Percentiles rank a stretch among this genome's conserved stretches.
These are phyloP conservation scores for Polyommatus icarus DNA, from an alignment of 2,888 invertebrate species.

Conservation along the genomic window DNA sequence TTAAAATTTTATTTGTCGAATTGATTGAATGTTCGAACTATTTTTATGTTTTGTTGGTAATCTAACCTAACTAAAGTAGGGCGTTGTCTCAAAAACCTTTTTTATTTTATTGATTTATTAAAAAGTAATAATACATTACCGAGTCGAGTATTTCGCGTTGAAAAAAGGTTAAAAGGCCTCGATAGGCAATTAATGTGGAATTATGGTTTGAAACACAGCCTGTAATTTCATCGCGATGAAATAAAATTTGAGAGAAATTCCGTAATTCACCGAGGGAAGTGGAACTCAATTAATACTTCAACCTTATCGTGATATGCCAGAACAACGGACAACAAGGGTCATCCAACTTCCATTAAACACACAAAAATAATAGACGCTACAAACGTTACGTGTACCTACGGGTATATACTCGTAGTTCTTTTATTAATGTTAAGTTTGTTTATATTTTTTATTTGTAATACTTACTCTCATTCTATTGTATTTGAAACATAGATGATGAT, in stretches of 20 bases:
- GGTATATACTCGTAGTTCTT: neutral
- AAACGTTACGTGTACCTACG: neutral
- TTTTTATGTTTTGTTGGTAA: no score
- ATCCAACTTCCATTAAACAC: constrained; percentile 22
- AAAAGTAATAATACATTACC: neutral
- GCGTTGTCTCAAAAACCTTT: neutral
- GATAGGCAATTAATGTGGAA: neutral
- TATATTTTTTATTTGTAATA: neutral
- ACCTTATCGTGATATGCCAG: constrained; percentile 52
- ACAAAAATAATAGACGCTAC: neutral
- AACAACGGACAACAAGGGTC: neutral
- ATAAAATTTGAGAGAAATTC: constrained; percentile 33
- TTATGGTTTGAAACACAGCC: neutral
- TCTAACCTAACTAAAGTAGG: no score
- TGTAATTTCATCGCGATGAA: constrained; percentile 39
- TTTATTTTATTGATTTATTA: neutral
- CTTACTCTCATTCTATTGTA: neutral
- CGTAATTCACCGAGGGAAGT: constrained; percentile 32
- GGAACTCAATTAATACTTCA: constrained; percentile 37
- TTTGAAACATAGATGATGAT: no score
- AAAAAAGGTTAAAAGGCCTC: neutral
- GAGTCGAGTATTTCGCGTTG: neutral
- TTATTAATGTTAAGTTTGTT: neutral
- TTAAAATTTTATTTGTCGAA: neutral
- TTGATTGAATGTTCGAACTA: neutral